Percentiles rank a stretch among this genome's conserved stretches.
These are phyloP conservation scores for Okapia johnstoni DNA, from an alignment of 2,113 vertebrate genomes.

Conservation along the genomic window DNA sequence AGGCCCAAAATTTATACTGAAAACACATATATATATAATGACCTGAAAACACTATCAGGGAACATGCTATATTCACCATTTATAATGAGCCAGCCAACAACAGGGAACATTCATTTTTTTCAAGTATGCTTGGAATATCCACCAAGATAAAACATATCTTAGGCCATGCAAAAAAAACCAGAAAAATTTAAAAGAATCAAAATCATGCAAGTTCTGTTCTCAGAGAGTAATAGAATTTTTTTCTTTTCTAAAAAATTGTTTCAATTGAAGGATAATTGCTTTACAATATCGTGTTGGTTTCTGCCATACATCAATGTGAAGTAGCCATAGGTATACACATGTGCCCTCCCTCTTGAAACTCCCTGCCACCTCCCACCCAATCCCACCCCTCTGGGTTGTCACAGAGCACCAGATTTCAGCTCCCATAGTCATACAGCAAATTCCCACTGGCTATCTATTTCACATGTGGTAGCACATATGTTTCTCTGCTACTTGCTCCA, in stretches of 20 bases:
- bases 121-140: background rate
- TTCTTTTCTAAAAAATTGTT: background rate
- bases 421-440: background rate
- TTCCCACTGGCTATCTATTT: background rate
- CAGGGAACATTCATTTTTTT: background rate
- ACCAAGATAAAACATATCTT: background rate
- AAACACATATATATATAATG: background rate
- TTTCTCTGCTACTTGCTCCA: background rate
- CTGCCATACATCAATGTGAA: background rate
- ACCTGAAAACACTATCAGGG: background rate
- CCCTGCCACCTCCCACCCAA: background rate
- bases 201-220: background rate
- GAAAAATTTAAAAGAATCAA: background rate
- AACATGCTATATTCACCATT: background rate
- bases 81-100: background rate
- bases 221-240: background rate
- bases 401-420: background rate
- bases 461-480: background rate
- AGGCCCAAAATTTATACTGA: background rate
- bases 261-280: background rate
- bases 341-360: background rate
- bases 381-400: background rate
- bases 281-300: background rate
- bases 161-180: accelerated
- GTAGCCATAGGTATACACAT: accelerated